Conservation (phyloP, 2,113 vertebrate species). For the Symphodus melops region DNA sequence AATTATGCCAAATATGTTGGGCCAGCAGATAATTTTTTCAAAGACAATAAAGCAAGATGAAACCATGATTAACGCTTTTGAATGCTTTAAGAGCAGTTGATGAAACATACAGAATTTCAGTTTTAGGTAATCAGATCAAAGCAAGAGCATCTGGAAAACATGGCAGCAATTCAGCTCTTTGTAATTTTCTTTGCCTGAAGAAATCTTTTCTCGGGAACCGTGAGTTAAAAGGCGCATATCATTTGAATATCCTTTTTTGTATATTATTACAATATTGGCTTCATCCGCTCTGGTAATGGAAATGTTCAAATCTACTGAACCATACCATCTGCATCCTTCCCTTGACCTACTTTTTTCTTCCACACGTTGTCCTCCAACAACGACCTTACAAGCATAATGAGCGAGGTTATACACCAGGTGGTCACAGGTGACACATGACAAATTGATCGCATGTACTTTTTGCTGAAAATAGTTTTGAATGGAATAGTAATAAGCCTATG, state of each 20-base stretch:
- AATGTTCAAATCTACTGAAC: constrained; percentile 28
- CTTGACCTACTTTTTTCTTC: constrained; percentile 63
- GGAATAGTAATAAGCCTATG: constrained; percentile 35
- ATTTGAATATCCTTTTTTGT: no score
- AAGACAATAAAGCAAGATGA: not conserved
- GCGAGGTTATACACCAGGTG: constrained; percentile 38
- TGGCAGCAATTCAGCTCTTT: not conserved
- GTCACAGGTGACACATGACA: constrained; percentile 61
- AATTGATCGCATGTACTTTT: constrained; percentile 51
- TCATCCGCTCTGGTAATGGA: not conserved
- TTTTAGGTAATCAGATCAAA: not conserved
- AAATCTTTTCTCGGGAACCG: not conserved
- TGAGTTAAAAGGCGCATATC: not conserved
- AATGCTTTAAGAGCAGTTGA: not conserved
- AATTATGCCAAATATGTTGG: not conserved
- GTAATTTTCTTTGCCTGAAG: not conserved
- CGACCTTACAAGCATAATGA: constrained; percentile 46
- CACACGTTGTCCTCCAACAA: constrained; percentile 12
- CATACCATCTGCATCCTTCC: constrained; percentile 14
- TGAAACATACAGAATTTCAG: not conserved
- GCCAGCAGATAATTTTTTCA: not conserved
- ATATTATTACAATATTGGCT: not conserved
- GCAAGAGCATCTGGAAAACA: not conserved
- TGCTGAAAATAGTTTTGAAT: constrained; percentile 54
- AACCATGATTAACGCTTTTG: not conserved